Base-by-base conservation (phyloP, 2,888 invertebrate species). In the Tortricodes alternella region DNA sequence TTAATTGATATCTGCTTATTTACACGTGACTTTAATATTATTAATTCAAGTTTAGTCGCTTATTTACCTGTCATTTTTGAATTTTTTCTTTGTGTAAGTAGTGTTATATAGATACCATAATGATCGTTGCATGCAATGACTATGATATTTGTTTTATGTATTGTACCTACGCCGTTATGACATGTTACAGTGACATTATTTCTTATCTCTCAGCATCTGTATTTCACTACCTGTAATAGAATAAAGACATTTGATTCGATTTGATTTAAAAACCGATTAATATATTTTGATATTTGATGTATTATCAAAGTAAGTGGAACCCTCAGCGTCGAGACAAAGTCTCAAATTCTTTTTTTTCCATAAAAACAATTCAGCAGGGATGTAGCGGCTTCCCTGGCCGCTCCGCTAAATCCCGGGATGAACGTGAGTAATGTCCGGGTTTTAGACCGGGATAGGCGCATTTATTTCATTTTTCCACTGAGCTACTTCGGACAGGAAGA, bases 311-410 rank as follows among this genome's bases (percentile, higher is more conserved):
- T 19, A 5, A 2, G 21, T 13, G 23, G 48, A 55, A 55, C 55
- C 55, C 55, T 41, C 32, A 13, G 6, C n/a, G 13, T 15, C 24
- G 27, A 19, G 32, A 9, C 13, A 6, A 4, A 11, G 24, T 27
- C 34, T 24, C 19, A 48, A 35, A 48, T 35, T 19, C 19, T 46
- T 41, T 23, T 53, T 49, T 43, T 41, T 27, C 41, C 48, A 35
- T 55, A 55, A 55, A 49, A 55, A 55, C 55, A 55, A 55, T 55
- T 55, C 55, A 49, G 48, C 55, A 18, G 55, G 55, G 43, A 43
- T 55, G 55, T 55, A 49, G 27, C 35, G 55, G 48, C 15, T 49
- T 55, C 43, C 48, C 48, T 18, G 48, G 41, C 24, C 43, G 29
- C 35, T 16, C 48, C 35, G 41, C 48, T 35, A 49, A 55, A 55